These are phyloP conservation scores for Hesperia comma DNA, from an alignment of 2,888 invertebrate species.

Conservation along the genomic window DNA sequence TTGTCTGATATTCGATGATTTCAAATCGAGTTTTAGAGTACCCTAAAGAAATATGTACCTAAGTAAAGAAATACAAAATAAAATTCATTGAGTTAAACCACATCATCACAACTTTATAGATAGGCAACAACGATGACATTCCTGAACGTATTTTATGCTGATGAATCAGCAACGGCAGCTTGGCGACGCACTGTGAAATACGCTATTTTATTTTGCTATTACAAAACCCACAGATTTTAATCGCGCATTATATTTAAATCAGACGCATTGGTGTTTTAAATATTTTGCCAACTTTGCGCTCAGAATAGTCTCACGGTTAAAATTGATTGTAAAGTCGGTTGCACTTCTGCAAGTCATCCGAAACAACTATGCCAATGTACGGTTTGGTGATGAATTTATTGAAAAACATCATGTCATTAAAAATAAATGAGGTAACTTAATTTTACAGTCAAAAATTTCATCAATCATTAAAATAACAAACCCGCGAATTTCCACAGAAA, in stretches of 20 bases:
- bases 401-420: too few species aligned
- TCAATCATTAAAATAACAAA: not conserved
- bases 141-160: conserved; percentile 30
- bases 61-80: not conserved
- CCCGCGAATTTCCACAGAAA: not conserved
- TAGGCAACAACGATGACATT: conserved; percentile 22
- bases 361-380: not conserved
- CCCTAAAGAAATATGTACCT: too few species aligned
- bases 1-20: too few species aligned
- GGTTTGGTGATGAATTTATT: too few species aligned
- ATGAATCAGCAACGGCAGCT: conserved; percentile 14
- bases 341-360: conserved; percentile 2
- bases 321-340: not conserved
- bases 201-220: conserved; percentile 29
- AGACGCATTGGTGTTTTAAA: conserved; percentile 8
- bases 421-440: too few species aligned
- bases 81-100: conserved; percentile 1
- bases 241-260: conserved; percentile 22
- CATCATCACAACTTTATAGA: conserved; percentile 10
- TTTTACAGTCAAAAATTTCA: not conserved
- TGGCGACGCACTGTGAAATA: conserved; percentile 20
- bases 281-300: not conserved
- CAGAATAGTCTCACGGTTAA: conserved; percentile 6
- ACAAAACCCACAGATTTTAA: conserved; percentile 23
- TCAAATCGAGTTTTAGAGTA: too few species aligned